Conservation (phyloP, 1,140 invertebrate species). For the Drosophila setifemur region DNA sequence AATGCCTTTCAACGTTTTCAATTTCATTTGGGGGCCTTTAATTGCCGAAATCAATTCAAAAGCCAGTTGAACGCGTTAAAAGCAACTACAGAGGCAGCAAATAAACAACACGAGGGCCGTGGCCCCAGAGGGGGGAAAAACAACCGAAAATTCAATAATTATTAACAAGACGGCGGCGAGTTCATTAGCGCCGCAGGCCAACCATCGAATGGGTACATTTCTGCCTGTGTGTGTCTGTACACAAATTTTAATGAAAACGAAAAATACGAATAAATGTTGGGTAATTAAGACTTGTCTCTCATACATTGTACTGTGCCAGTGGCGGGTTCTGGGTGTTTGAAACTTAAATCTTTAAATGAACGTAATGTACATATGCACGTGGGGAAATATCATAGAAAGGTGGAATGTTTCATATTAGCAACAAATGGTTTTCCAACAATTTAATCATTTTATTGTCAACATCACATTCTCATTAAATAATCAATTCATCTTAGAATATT, state of each 20-base stretch:
- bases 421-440: no score
- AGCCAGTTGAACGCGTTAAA: slow-evolving; percentile 76
- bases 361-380: slow-evolving; percentile 10
- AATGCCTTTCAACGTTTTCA: slow-evolving; percentile 70
- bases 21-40: slow-evolving; percentile 75
- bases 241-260: slow-evolving; percentile 47
- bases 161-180: slow-evolving; percentile 73
- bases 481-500: no score
- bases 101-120: slow-evolving; percentile 13
- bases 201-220: slow-evolving; percentile 15
- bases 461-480: no score
- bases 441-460: no score
- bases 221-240: background rate
- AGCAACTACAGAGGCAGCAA: slow-evolving; percentile 59
- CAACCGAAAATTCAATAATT: slow-evolving; percentile 68
- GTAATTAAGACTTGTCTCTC: slow-evolving; percentile 72
- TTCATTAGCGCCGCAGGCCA: slow-evolving; percentile 70
- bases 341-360: slow-evolving; percentile 6
- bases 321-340: slow-evolving; percentile 33
- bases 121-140: background rate
- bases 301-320: slow-evolving; percentile 36
- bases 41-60: slow-evolving; percentile 80
- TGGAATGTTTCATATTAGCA: background rate
- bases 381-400: background rate
- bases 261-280: slow-evolving; percentile 76